Percentiles rank a stretch among this genome's conserved stretches.
Conservation (phyloP, 2,888 invertebrate species). For the Papilio protenor region DNA sequence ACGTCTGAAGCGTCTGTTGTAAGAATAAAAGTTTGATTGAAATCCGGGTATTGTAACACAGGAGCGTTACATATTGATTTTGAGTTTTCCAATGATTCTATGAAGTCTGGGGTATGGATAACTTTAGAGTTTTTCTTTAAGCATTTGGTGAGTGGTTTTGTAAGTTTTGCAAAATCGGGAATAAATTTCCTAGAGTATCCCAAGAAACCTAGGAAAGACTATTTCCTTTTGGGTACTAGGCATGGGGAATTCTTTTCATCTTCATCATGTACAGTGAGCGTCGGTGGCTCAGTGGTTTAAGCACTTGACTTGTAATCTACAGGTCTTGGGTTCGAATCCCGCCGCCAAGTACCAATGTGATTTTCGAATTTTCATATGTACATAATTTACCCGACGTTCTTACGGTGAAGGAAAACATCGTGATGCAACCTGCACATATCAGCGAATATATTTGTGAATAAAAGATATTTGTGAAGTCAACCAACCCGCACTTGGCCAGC, state of each 20-base stretch:
- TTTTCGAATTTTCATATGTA: too few relatives aligned
- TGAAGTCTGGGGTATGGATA: slow-evolving; percentile 41
- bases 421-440: too few relatives aligned
- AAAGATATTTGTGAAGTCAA: too few relatives aligned
- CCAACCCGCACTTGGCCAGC: too few relatives aligned
- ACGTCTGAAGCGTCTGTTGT: slow-evolving; percentile 54
- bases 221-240: slow-evolving; percentile 52
- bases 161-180: slow-evolving; percentile 43
- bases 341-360: too few relatives aligned
- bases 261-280: too few relatives aligned
- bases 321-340: too few relatives aligned
- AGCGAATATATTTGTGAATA: too few relatives aligned
- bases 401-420: too few relatives aligned
- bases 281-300: too few relatives aligned
- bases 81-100: slow-evolving; percentile 43
- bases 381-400: too few relatives aligned
- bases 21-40: slow-evolving; percentile 52
- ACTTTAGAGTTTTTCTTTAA: slow-evolving; percentile 47
- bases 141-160: slow-evolving; percentile 50
- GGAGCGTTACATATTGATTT: slow-evolving; percentile 44
- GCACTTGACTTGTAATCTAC: too few relatives aligned
- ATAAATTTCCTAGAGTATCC: slow-evolving; percentile 54
- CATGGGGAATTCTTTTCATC: slow-evolving; percentile 50
- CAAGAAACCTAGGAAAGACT: slow-evolving; percentile 51
- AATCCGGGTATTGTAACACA: slow-evolving; percentile 46